Evolutionary conservation across 2,797 vertebrate species (phyloP).

Genomic region (Thripadectes ignobilis): DNA sequence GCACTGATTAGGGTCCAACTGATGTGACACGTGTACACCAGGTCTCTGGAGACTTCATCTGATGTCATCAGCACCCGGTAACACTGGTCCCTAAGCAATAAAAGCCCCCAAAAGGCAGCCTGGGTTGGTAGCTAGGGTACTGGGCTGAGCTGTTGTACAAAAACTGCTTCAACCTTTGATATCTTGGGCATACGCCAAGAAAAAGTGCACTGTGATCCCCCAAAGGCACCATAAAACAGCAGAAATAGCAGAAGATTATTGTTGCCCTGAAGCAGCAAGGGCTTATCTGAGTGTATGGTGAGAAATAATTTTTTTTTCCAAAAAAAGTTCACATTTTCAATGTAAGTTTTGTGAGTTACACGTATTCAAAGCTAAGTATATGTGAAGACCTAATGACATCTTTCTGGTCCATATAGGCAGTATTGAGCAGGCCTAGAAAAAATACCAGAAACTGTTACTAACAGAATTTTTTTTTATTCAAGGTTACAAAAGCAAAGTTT

Average conservation of each 20-base stretch:
- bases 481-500: not conserved
- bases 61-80: not conserved
- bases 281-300: not conserved
- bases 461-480: not conserved
- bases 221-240: not conserved
- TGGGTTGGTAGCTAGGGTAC: not conserved
- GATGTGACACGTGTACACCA: not conserved
- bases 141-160: not conserved
- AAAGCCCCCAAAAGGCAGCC: not conserved
- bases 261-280: not conserved
- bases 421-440: not conserved
- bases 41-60: not conserved
- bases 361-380: not conserved
- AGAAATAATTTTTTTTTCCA: not conserved
- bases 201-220: rapidly evolving
- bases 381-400: not conserved
- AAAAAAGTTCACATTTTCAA: rapidly evolving
- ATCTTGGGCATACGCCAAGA: not conserved
- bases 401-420: rapidly evolving
- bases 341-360: not conserved
- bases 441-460: not conserved
- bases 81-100: not conserved
- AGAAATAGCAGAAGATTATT: not conserved
- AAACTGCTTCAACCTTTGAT: not conserved
- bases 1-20: not conserved